A percentile compares a stretch with the other conserved stretches of the same genome.
Evolutionary conservation across 2,888 invertebrate species (phyloP).

Genomic region (Petrolisthes manimaculis): DNA sequence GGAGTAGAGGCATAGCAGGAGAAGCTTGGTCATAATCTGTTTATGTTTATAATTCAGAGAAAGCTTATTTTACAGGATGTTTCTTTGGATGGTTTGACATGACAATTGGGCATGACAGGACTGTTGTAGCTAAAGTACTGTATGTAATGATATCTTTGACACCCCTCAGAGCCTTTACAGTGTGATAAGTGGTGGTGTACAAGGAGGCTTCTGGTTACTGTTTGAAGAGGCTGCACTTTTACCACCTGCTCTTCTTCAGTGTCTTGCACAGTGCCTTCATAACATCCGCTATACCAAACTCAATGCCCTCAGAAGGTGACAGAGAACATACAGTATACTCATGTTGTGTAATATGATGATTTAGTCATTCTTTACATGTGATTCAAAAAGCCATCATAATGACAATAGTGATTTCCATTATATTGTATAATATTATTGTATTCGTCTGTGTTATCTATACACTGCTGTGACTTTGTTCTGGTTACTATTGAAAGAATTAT

Average conservation of each 20-base stretch:
- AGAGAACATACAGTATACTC: too few species aligned
- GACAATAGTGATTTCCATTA: not conserved
- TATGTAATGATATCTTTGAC: too few species aligned
- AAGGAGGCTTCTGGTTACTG: constrained; percentile 51
- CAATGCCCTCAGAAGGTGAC: constrained; percentile 48
- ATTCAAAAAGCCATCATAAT: too few species aligned
- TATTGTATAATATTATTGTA: not conserved
- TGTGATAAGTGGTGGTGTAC: constrained; percentile 41
- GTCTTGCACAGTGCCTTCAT: constrained; percentile 44
- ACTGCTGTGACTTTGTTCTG: too few species aligned
- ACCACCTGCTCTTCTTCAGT: constrained; percentile 19
- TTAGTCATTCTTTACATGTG: too few species aligned
- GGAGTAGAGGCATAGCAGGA: not conserved
- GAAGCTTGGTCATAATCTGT: not conserved
- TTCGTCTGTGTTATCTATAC: too few species aligned
- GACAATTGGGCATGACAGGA: not conserved
- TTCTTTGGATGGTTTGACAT: not conserved
- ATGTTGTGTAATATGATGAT: too few species aligned
- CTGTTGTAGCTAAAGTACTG: too few species aligned
- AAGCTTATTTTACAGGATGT: too few species aligned
- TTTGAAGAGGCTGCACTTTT: constrained; percentile 44
- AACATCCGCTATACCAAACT: constrained; percentile 40
- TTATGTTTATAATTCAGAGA: too few species aligned
- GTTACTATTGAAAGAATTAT: too few species aligned
- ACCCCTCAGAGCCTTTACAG: constrained; percentile 34